Conservation (phyloP, 2,113 vertebrate species). For the Solenodon paradoxus region DNA sequence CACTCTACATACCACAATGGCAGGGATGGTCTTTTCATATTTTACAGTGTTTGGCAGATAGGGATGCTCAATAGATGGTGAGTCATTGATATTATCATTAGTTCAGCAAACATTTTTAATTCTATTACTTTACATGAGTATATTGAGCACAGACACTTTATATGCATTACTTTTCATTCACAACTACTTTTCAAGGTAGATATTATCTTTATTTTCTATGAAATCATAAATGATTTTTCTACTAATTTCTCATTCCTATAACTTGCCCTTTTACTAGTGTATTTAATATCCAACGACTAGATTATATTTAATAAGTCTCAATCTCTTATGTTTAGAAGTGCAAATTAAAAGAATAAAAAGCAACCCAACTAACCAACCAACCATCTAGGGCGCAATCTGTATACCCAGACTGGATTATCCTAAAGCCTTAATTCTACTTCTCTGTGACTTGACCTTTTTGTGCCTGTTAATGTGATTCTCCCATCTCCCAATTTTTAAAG, state of each 20-base stretch:
- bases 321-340: background rate
- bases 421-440: background rate
- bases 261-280: background rate
- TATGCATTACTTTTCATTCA: background rate
- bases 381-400: background rate
- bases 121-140: background rate
- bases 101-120: background rate
- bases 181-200: background rate
- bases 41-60: background rate
- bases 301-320: background rate
- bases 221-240: background rate
- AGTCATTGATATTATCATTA: background rate
- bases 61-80: background rate
- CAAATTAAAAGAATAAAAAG: constrained; percentile 2
- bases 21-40: background rate
- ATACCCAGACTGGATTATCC: background rate
- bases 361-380: too few relatives aligned
- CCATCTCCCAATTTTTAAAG: background rate
- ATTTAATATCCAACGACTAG: constrained; percentile 5
- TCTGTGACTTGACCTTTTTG: constrained; percentile 15
- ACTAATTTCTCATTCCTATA: background rate
- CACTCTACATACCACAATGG: background rate
- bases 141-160: background rate
- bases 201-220: constrained; percentile 2
- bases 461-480: background rate